Evolutionary conservation across 2,113 vertebrate species (phyloP).

Genomic region (Ia io): DNA sequence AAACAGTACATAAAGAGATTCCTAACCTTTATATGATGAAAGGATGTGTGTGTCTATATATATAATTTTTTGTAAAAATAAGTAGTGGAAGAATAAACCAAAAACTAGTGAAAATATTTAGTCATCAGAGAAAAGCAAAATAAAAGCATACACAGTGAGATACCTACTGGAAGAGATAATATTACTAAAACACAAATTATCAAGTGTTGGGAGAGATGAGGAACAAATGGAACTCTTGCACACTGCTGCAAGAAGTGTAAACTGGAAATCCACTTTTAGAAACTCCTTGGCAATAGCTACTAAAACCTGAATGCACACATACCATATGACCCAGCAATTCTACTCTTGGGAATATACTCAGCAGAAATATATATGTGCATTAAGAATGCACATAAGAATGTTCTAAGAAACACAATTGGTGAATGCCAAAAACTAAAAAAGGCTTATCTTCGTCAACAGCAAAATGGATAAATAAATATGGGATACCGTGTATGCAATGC

Average conservation of each 20-base stretch:
- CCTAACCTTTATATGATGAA: neutral
- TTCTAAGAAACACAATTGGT: neutral
- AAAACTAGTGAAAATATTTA: neutral
- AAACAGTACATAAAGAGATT: neutral
- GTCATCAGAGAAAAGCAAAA: constrained; percentile 17
- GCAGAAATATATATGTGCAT: neutral
- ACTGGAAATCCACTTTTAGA: constrained; percentile 42
- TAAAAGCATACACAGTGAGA: neutral
- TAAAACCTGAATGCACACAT: neutral
- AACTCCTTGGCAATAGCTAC: constrained; percentile 23
- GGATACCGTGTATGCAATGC: neutral
- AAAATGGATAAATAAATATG: neutral
- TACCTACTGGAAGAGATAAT: neutral
- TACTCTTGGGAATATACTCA: neutral
- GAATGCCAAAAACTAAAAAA: neutral
- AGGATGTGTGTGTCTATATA: neutral
- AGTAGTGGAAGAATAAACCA: neutral
- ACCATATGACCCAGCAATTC: neutral
- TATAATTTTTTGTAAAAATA: neutral
- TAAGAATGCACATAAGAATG: neutral
- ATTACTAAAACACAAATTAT: neutral
- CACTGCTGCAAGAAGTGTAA: neutral
- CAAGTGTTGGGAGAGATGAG: neutral
- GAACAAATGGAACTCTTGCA: neutral
- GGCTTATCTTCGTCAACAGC: neutral